These are phyloP conservation scores for Polypedilum vanderplanki DNA, from an alignment of 1,140 invertebrate species.

Conservation along the genomic window DNA sequence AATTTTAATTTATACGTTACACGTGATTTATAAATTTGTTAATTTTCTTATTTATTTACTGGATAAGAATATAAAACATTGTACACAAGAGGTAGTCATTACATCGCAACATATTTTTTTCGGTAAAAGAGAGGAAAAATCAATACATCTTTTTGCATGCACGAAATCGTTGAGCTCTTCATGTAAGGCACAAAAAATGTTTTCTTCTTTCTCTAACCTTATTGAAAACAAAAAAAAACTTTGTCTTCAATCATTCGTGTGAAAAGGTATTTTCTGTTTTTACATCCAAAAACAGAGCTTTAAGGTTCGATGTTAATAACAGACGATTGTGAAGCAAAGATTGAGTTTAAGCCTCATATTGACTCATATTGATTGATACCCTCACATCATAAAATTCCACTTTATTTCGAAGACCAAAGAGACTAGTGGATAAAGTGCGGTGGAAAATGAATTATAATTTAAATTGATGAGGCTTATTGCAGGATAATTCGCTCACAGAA, in stretches of 20 bases:
- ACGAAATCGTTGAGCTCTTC: too few relatives aligned
- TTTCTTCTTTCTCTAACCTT: too few relatives aligned
- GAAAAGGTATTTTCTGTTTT: neutral
- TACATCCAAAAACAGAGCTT: too few relatives aligned
- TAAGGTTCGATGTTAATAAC: neutral
- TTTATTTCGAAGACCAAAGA: neutral
- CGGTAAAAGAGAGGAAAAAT: too few relatives aligned
- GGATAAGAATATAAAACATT: too few relatives aligned
- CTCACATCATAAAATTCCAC: neutral
- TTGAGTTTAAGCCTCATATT: slow-evolving; percentile 4
- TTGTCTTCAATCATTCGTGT: neutral
- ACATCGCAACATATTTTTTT: too few relatives aligned
- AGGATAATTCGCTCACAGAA: neutral
- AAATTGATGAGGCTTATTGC: neutral
- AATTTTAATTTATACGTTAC: too few relatives aligned
- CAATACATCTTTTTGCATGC: too few relatives aligned
- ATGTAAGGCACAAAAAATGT: too few relatives aligned
- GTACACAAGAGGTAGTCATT: too few relatives aligned
- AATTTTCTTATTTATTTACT: too few relatives aligned
- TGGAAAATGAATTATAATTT: slow-evolving; percentile 4
- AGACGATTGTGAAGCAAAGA: slow-evolving; percentile 2
- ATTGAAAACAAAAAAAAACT: neutral
- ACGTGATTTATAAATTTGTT: too few relatives aligned
- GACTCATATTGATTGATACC: slow-evolving; percentile 15
- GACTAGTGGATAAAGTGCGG: neutral